Conservation (phyloP, 1,140 invertebrate genomes). For the Atta colombica region DNA sequence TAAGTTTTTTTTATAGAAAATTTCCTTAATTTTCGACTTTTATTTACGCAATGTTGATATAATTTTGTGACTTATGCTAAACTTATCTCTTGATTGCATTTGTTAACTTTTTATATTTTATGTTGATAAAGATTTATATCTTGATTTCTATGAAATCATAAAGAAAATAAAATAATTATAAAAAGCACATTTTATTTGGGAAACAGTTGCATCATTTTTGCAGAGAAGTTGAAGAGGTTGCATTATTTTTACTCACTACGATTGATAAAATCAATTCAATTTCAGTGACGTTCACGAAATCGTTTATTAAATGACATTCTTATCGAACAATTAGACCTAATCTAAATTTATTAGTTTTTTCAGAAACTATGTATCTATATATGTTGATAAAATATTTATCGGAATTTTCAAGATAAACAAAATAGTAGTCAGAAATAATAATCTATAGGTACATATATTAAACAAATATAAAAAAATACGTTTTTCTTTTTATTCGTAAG, state of each 20-base stretch:
- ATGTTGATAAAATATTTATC: slow-evolving; percentile 15
- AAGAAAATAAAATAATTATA: background rate
- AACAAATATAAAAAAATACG: slow-evolving; percentile 21
- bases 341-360: slow-evolving; percentile 39
- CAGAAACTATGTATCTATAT: background rate
- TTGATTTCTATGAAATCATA: background rate
- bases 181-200: background rate
- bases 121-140: background rate
- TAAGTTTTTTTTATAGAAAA: background rate
- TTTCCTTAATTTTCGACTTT: background rate
- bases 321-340: slow-evolving; percentile 65
- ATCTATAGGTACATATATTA: slow-evolving; percentile 27
- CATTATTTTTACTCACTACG: background rate
- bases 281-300: background rate
- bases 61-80: background rate
- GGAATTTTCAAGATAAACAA: slow-evolving; percentile 13
- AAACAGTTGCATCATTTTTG: background rate
- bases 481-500: background rate
- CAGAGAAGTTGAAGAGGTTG: background rate
- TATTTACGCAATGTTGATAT: background rate
- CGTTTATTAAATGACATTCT: slow-evolving; percentile 63
- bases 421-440: slow-evolving; percentile 50
- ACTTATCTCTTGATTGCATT: background rate
- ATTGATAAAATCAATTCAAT: background rate
- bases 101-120: background rate